Evolutionary conservation across 2,888 invertebrate species (phyloP).

Genomic region (Homarus gammarus): DNA sequence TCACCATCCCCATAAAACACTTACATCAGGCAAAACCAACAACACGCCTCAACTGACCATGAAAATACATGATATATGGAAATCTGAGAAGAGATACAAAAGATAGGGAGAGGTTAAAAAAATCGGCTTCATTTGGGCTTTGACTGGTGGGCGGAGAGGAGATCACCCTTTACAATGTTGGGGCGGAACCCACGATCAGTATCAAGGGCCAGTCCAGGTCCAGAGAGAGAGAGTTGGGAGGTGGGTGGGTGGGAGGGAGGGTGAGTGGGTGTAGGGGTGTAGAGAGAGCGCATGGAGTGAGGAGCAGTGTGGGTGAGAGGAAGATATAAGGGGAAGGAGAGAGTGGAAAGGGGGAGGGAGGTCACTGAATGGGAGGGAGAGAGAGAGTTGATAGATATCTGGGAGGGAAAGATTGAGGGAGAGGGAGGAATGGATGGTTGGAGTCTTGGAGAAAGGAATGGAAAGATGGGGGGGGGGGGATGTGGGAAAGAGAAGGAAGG

Average conservation of each 20-base stretch:
- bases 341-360: too few relatives aligned
- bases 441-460: too few relatives aligned
- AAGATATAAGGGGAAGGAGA: too few relatives aligned
- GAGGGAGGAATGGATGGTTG: too few relatives aligned
- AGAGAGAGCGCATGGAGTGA: neutral
- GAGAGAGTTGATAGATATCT: too few relatives aligned
- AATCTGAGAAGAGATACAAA: constrained; percentile 45
- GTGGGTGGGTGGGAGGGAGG: neutral
- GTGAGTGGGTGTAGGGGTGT: neutral
- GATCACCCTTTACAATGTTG: constrained; percentile 18
- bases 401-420: too few relatives aligned
- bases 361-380: too few relatives aligned
- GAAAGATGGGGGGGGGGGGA: too few relatives aligned
- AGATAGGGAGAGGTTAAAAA: constrained; percentile 48
- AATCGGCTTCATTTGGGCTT: constrained; percentile 48
- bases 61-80: constrained; percentile 51
- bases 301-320: neutral
- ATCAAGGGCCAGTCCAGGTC: neutral
- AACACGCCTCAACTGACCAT: neutral
- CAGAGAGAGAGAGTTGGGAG: neutral
- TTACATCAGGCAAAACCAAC: constrained; percentile 9
- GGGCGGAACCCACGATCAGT: constrained; percentile 30
- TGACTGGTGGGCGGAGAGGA: constrained; percentile 44
- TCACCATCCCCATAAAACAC: neutral
- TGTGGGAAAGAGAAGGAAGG: too few relatives aligned